phyloP scores from a whole-genome alignment of 2,113 vertebrate genomes.

The Heteronetta atricapilla region DNA sequence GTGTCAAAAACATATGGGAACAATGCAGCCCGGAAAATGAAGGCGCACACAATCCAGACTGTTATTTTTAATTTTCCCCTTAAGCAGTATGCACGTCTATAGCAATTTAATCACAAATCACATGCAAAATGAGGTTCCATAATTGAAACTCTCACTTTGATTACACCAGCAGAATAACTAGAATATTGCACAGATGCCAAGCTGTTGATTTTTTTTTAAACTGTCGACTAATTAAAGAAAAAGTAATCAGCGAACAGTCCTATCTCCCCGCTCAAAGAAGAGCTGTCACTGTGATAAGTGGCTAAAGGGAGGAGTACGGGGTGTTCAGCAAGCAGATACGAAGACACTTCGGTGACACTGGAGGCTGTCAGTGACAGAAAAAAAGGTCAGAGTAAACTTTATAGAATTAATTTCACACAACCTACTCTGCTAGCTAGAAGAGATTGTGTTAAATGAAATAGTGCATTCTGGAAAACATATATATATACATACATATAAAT shows the following conservation, averaged over 20 bases:
- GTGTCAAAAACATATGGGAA: not conserved
- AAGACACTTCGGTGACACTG: not conserved
- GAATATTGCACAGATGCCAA: not conserved
- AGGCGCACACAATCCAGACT: not conserved
- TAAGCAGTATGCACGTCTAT: not conserved
- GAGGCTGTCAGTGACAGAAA: not conserved
- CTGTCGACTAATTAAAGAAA: not conserved
- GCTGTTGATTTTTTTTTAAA: not conserved
- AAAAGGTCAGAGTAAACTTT: not conserved
- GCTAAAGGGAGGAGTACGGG: not conserved
- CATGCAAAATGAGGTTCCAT: not conserved
- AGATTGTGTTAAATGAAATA: not conserved
- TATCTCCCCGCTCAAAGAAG: not conserved
- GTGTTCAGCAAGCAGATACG: conserved; percentile 3
- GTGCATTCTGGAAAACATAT: not conserved
- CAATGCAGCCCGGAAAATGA: not conserved
- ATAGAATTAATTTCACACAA: not conserved
- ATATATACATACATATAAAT: no score
- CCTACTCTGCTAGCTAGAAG: not conserved
- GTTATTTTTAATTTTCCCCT: not conserved
- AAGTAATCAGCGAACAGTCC: not conserved
- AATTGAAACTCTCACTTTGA: not conserved
- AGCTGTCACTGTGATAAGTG: not conserved
- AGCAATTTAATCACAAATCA: not conserved
- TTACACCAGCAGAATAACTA: not conserved